Conservation (phyloP, 2,888 invertebrate species). For the Nomada goodeniana region DNA sequence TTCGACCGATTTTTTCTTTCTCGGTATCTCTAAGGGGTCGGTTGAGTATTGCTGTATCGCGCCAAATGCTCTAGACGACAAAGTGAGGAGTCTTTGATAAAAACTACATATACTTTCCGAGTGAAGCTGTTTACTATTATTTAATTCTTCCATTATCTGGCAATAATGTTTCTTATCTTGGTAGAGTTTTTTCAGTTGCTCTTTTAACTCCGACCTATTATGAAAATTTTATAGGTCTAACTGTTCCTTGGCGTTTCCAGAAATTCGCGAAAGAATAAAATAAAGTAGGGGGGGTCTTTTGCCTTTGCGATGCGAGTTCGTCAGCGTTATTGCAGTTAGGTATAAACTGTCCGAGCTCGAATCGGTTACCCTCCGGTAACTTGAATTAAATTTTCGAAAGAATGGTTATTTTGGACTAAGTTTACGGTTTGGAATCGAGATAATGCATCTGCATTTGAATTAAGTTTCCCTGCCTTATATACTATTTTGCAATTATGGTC, state of each 20-base stretch:
- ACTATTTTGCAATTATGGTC: conserved; percentile 31
- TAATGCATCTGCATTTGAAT: conserved; percentile 7
- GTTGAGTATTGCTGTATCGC: conserved; percentile 7
- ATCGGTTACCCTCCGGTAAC: no score
- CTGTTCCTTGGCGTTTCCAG: conserved; percentile 16
- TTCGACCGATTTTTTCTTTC: background rate
- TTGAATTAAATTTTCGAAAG: conserved; percentile 12
- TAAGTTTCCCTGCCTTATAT: conserved; percentile 14
- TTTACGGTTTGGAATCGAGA: conserved; percentile 12
- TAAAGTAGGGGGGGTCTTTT: background rate
- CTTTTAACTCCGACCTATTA: conserved; percentile 18
- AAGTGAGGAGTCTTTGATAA: conserved; percentile 17
- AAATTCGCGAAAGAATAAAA: conserved; percentile 1
- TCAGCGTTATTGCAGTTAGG: no score
- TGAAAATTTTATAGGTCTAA: background rate
- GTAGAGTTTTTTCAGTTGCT: conserved; percentile 8
- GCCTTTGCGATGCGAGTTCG: no score
- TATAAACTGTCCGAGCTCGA: no score
- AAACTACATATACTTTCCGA: background rate
- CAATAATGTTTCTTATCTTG: conserved; percentile 38
- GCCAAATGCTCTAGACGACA: conserved; percentile 18
- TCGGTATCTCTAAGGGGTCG: background rate
- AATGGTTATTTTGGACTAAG: conserved; percentile 6
- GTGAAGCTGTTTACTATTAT: conserved; percentile 4
- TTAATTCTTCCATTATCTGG: conserved; percentile 26